Base-by-base conservation (phyloP, 1,140 invertebrate species). In the Brachystomella parvula region DNA sequence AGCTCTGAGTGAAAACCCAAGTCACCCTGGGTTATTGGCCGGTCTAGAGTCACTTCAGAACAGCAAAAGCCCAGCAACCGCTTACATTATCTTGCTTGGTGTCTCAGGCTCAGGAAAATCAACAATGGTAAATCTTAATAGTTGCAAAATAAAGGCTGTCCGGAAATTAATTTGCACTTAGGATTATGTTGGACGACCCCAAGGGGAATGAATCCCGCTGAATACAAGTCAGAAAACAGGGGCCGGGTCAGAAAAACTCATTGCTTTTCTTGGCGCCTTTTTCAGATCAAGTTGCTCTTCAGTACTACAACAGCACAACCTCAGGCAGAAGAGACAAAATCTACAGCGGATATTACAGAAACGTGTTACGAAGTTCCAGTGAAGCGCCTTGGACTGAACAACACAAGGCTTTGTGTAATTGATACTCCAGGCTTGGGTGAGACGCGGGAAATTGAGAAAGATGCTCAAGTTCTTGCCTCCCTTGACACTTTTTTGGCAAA, bases 361-460 rank as follows among this genome's bases (percentile, higher is more conserved):
- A 64, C 61, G 28, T 26, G 53, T 24, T 64, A 64, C 17, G 44
- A 56, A 29, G 31, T 64, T 24, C 58, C 62, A 26, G 31, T 68
- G 2, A 47, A 63, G 26, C 21, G 64, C 24, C 47, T 68, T 3
- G 67, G 67, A 32, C 64, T 68, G 19, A 2, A 24, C 21, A 64
- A 64, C 47, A 35, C 62, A 19, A 63, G 63, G 56, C 47, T 68
- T 9, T n/a, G 67, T 1, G 31, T 68, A 0, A 63, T 63, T 24
- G 63, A 63, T 57, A 57, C 63, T 19, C 47, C 61, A 1, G 67
- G 61, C 15, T 44, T 68, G 2, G 56, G 62, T 47, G 67, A 68
- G 19, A 68, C 67, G 0, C 9, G 67, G n/a, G 67, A 63, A 21
- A 31, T 68, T 15, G 67, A 68, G 19, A 60, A 68, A 31, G 67